phyloP scores from a whole-genome alignment of 2,113 vertebrate species.

The Ahaetulla prasina region DNA sequence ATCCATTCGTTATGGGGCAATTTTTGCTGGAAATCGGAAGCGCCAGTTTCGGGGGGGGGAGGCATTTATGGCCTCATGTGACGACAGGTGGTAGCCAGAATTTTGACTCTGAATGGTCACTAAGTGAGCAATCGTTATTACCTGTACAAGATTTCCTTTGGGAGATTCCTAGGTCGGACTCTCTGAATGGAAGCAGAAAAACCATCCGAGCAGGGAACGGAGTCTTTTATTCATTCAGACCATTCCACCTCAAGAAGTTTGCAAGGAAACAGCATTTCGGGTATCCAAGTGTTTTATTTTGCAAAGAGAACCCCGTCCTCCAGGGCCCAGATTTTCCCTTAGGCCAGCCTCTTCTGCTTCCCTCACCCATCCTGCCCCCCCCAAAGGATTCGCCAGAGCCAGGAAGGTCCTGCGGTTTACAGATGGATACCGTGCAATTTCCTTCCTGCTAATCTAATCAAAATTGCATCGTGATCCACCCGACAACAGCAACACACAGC shows the following conservation, averaged over 20 bases:
- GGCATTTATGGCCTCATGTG: no score
- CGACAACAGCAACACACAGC: conserved; percentile 88
- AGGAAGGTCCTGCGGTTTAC: conserved; percentile 85
- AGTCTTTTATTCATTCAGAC: neutral
- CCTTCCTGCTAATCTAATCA: conserved; percentile 74
- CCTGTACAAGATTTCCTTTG: neutral
- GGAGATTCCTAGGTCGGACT: neutral
- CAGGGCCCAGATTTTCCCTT: neutral
- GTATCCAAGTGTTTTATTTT: neutral
- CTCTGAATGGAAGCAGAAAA: neutral
- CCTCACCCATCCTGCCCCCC: neutral
- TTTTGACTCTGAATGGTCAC: neutral
- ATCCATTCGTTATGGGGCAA: no score
- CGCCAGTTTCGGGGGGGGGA: no score
- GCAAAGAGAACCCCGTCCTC: neutral
- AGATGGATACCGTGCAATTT: conserved; percentile 99
- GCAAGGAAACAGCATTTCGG: neutral
- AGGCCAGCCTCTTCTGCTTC: fast-evolving
- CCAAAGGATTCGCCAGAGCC: neutral
- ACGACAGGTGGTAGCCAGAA: neutral
- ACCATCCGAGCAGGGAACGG: neutral
- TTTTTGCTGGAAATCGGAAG: no score
- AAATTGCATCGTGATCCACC: conserved; percentile 96
- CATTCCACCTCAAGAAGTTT: neutral
- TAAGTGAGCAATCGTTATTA: neutral